These are phyloP conservation scores for Cariama cristata DNA, from an alignment of 2,113 vertebrate species.

Conservation along the genomic window DNA sequence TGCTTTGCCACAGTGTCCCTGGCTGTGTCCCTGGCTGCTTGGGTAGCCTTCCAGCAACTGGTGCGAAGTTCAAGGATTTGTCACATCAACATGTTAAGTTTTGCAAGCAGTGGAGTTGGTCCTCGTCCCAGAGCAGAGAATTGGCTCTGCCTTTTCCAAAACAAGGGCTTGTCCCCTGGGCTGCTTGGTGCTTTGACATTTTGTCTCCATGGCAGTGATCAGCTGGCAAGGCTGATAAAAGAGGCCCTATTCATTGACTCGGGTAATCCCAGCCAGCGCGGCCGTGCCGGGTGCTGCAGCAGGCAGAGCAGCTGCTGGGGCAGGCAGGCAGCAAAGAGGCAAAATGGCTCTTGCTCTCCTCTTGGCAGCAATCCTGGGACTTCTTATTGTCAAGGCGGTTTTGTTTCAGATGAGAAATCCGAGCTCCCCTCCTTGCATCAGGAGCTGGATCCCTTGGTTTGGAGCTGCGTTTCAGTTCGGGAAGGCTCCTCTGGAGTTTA, in stretches of 20 bases:
- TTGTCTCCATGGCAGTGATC: background rate
- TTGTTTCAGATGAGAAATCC: conserved; percentile 37
- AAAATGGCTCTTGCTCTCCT: conserved; percentile 17
- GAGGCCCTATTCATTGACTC: background rate
- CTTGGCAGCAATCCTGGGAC: conserved; percentile 45
- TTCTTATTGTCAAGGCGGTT: conserved; percentile 41
- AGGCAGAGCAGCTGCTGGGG: background rate
- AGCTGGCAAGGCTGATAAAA: background rate
- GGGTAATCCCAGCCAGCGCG: background rate
- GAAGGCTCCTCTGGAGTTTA: conserved; percentile 81
- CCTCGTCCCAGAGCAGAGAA: background rate
- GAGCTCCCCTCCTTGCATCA: conserved; percentile 75
- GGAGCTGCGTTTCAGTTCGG: conserved; percentile 81
- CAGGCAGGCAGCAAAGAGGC: background rate
- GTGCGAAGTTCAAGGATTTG: background rate
- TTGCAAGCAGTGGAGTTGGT: background rate
- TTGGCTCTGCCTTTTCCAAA: background rate
- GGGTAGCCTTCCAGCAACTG: background rate
- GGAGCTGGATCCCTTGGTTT: conserved; percentile 85
- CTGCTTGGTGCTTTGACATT: background rate
- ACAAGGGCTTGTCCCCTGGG: background rate
- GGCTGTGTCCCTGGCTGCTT: background rate
- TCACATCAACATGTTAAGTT: background rate
- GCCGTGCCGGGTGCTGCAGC: background rate
- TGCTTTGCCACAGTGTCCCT: background rate